Evolutionary conservation across 2,888 invertebrate species (phyloP).

Genomic region (Prosopocoilus inquinatus): DNA sequence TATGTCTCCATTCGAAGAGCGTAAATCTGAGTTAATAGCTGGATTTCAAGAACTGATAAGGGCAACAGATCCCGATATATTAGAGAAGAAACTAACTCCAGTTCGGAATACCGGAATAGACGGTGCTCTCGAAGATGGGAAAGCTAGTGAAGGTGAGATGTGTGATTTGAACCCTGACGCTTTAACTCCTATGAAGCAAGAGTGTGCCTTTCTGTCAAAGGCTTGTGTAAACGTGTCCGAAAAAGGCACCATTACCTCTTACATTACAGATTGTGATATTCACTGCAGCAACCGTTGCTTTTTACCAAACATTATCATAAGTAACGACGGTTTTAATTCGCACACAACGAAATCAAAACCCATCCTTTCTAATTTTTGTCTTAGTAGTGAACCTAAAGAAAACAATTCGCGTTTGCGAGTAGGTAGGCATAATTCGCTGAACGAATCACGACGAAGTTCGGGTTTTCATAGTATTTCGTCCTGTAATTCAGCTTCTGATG

Average conservation of each 20-base stretch:
- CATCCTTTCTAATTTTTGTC: no score
- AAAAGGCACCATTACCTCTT: slow-evolving; percentile 12
- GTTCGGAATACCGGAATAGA: slow-evolving; percentile 1
- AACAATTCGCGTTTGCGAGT: no score
- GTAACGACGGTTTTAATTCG: neutral
- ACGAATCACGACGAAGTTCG: slow-evolving; percentile 22
- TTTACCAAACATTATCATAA: neutral
- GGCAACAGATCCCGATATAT: neutral
- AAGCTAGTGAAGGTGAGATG: slow-evolving; percentile 44
- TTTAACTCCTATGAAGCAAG: slow-evolving; percentile 19
- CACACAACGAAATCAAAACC: neutral
- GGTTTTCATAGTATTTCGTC: slow-evolving; percentile 25
- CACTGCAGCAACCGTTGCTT: neutral
- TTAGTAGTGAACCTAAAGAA: no score
- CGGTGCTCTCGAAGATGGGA: slow-evolving; percentile 7
- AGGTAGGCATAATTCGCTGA: neutral
- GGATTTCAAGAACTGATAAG: slow-evolving; percentile 44
- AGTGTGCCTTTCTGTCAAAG: slow-evolving; percentile 24
- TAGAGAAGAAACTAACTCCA: neutral
- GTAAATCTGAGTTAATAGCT: slow-evolving; percentile 43
- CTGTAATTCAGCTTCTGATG: slow-evolving; percentile 14
- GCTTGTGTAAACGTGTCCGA: slow-evolving; percentile 18
- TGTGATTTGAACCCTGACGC: slow-evolving; percentile 34
- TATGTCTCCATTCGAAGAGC: slow-evolving; percentile 39
- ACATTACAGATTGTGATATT: slow-evolving; percentile 16